These are phyloP conservation scores for Plestiodon gilberti DNA, from an alignment of 2,113 vertebrate species.

Conservation along the genomic window DNA sequence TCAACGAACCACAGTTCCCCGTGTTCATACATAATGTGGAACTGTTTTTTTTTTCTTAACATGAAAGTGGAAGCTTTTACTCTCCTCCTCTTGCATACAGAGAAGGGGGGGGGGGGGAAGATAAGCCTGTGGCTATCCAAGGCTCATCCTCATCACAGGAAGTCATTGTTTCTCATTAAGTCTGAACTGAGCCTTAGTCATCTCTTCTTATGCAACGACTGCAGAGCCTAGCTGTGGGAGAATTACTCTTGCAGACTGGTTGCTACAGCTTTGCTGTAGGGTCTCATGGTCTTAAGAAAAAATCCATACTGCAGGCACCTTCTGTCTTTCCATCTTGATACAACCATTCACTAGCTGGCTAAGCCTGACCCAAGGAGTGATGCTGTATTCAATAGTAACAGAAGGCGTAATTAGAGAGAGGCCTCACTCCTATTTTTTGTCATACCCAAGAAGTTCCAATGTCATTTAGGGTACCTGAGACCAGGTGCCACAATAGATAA, in stretches of 20 bases:
- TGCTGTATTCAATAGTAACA: background rate
- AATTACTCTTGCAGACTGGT: background rate
- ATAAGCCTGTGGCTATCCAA: no score
- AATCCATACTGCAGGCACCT: background rate
- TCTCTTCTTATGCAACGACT: background rate
- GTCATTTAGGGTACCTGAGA: background rate
- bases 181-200: no score
- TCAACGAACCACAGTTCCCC: no score
- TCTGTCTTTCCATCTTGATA: background rate
- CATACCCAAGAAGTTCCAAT: background rate
- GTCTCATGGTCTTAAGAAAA: background rate
- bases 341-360: background rate
- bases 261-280: background rate
- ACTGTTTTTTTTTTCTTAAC: no score
- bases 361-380: background rate
- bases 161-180: no score
- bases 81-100: no score
- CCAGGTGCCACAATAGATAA: background rate
- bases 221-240: background rate
- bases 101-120: no score
- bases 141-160: no score
- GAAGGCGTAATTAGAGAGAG: background rate
- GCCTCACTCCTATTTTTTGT: background rate
- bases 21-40: no score
- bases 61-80: no score